Percentiles rank a stretch among this genome's conserved stretches.
These are phyloP conservation scores for Euwallacea similis DNA, from an alignment of 1,140 invertebrate genomes.

Conservation along the genomic window DNA sequence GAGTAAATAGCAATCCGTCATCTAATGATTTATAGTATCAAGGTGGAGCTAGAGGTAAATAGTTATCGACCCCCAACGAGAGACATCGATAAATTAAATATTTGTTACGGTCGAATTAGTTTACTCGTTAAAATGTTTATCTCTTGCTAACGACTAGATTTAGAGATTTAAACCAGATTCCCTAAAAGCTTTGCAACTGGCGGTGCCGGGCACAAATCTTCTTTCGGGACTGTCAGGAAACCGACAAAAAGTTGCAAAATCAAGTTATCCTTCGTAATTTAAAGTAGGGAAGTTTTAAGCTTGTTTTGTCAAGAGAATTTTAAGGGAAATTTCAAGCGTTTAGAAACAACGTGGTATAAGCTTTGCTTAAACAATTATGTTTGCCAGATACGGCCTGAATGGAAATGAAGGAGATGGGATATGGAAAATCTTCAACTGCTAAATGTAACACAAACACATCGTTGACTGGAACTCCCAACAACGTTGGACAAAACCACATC, in stretches of 20 bases:
- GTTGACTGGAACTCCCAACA: too few relatives aligned
- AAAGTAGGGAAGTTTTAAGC: constrained; percentile 2
- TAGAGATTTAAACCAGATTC: constrained; percentile 2
- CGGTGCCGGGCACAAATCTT: constrained; percentile 2
- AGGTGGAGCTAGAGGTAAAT: too few relatives aligned
- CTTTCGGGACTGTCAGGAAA: neutral
- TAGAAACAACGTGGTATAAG: neutral
- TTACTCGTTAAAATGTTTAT: constrained; percentile 1
- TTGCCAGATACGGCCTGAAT: too few relatives aligned
- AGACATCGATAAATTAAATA: neutral
- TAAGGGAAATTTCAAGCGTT: neutral
- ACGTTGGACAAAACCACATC: too few relatives aligned
- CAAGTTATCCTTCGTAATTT: constrained; percentile 1
- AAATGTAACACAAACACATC: too few relatives aligned
- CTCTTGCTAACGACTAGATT: constrained; percentile 4
- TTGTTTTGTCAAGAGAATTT: constrained; percentile 2
- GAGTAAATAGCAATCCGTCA: too few relatives aligned
- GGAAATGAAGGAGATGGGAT: too few relatives aligned
- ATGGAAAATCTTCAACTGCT: too few relatives aligned
- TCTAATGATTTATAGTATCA: too few relatives aligned
- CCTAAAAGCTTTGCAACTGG: constrained; percentile 1
- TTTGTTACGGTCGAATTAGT: neutral
- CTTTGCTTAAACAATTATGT: too few relatives aligned
- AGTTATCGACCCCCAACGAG: too few relatives aligned
- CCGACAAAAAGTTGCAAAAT: constrained; percentile 5